Base-by-base conservation (phyloP, 1,140 invertebrate species). In the Drosophila bifasciata region DNA sequence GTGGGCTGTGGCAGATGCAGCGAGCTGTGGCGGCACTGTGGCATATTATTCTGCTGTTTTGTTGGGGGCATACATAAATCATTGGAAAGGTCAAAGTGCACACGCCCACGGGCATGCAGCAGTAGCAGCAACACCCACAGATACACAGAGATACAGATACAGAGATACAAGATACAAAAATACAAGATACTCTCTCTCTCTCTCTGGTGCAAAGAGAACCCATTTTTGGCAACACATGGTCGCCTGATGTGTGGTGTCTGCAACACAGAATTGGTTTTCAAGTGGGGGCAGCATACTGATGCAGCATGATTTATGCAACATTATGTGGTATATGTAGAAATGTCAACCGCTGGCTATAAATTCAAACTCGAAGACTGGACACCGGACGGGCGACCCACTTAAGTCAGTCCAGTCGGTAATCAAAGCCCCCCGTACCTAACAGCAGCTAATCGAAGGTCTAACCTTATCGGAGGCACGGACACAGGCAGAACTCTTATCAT, bases 81-180 rank as follows among this genome's bases (percentile, higher is more conserved):
- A 81, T 68, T 49, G 48, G 52, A 81, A 77, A 81, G 79, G 79
- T 81, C 79, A 81, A 58, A 81, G 79, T 48, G 79, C 73, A 68
- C 58, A 76, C 76, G 76, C 76, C 76, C 48, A 79, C 62, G 36
- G 32, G 74, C 60, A 39, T 71, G 61, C 46, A 44, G 43, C 28
- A 46, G 67, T 46, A 50, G 39, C 53, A 63, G 46, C 57, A 43
- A 9, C 72, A 66, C 45, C 43, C 40, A 41, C 72, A 60, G 19
- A 32, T 13, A n/a, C 4, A 40, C 45, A 36, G n/a, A 32, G 28
- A 8, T 32, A 32, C 28, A 32, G 23, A 25, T 25, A 23, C 23
- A 28, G n/a, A n/a, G 8, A 32, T 11, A 11, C 28, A 32, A 32
- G 28, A 50, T 41, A 3, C 62, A 57, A 3, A 11, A 9, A 50